Percentiles rank a stretch among this genome's conserved stretches.
phyloP scores from a whole-genome alignment of 2,113 vertebrate species.

The Actinemys pallida region DNA sequence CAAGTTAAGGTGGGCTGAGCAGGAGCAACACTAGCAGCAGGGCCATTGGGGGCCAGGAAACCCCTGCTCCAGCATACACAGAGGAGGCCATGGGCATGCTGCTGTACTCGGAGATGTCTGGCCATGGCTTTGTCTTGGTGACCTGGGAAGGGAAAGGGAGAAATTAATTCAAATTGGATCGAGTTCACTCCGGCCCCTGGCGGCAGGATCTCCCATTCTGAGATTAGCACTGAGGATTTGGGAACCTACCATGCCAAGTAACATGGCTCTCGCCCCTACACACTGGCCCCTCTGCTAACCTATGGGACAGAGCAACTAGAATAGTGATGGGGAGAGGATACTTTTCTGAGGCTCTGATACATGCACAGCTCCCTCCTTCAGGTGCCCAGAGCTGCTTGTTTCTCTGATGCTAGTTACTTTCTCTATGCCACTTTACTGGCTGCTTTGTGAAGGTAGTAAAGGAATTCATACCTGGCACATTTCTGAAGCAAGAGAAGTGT shows the following conservation, averaged over 20 bases:
- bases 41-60: conserved; percentile 39
- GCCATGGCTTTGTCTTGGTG: conserved; percentile 50
- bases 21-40: conserved; percentile 41
- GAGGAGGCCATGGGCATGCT: conserved; percentile 50
- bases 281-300: not conserved
- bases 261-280: not conserved
- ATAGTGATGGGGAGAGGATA: not conserved
- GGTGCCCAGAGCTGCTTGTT: not conserved
- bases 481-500: conserved; percentile 59
- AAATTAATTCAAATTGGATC: conserved; percentile 26
- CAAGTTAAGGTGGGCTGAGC: conserved; percentile 40
- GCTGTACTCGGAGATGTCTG: conserved; percentile 26
- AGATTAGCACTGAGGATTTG: not conserved
- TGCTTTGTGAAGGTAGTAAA: conserved; percentile 11
- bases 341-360: not conserved
- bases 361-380: not conserved
- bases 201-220: not conserved
- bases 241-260: not conserved
- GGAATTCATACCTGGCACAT: conserved; percentile 61
- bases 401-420: not conserved
- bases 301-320: not conserved
- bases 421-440: not conserved
- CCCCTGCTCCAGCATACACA: conserved; percentile 55
- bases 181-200: not conserved
- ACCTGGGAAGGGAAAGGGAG: conserved; percentile 63